Conservation (phyloP, 2,888 invertebrate species). For the Ypsolopha scabrella region DNA sequence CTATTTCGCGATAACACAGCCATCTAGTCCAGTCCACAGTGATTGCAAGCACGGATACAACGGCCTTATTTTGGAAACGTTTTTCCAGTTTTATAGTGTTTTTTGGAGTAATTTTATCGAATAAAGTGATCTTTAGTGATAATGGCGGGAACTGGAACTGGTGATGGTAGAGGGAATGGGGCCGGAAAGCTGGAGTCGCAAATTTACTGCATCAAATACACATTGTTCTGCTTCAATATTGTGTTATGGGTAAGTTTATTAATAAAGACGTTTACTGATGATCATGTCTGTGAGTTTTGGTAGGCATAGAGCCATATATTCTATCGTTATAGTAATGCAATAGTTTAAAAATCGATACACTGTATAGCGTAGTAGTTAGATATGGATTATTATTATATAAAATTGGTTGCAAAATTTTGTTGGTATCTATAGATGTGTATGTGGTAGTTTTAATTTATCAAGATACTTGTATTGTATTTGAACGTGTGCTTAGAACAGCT, state of each 20-base stretch:
- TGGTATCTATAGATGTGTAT: no score
- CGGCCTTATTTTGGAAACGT: not conserved
- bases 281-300: no score
- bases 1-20: conserved; percentile 31
- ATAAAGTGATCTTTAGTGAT: not conserved
- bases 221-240: conserved; percentile 84
- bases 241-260: conserved; percentile 79
- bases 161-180: conserved; percentile 59
- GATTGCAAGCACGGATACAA: not conserved
- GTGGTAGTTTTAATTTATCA: no score
- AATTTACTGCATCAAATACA: conserved; percentile 85
- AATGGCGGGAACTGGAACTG: conserved; percentile 70
- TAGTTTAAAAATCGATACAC: no score
- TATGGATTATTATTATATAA: no score
- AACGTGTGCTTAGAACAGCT: no score
- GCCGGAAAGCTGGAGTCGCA: conserved; percentile 77
- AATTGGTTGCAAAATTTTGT: no score
- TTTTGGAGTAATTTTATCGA: not conserved
- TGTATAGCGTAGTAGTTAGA: no score
- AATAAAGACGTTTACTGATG: no score
- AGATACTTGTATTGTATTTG: no score
- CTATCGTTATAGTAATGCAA: no score
- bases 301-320: no score
- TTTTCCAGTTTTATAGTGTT: not conserved
- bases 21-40: conserved; percentile 14